A percentile compares a stretch with the other conserved stretches of the same genome.
Evolutionary conservation across 1,140 invertebrate species (phyloP).

Genomic region (Drosophila simulans): DNA sequence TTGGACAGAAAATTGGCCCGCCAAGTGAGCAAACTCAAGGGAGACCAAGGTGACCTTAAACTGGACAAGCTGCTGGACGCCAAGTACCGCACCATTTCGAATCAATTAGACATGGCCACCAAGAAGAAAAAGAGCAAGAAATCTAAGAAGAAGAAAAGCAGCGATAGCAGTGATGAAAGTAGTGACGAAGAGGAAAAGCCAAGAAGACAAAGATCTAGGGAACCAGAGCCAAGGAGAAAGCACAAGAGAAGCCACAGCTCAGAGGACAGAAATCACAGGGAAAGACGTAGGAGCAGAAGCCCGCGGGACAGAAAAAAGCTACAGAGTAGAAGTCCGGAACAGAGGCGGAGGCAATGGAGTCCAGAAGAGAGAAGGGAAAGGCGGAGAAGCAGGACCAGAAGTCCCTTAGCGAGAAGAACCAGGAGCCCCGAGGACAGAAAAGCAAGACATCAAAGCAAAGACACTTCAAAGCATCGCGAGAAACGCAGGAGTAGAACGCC

Average conservation of each 20-base stretch:
- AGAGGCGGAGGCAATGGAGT: neutral
- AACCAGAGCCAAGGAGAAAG: neutral
- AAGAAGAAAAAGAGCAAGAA: slow-evolving; percentile 55
- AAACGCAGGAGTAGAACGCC: slow-evolving; percentile 6
- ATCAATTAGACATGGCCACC: slow-evolving; percentile 78
- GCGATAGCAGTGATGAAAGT: slow-evolving; percentile 30
- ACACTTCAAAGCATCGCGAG: slow-evolving; percentile 4
- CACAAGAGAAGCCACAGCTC: slow-evolving; percentile 1
- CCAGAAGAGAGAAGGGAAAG: neutral
- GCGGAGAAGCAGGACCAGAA: neutral
- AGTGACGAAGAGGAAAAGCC: slow-evolving; percentile 10
- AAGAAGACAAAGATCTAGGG: neutral
- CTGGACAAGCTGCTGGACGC: slow-evolving; percentile 69
- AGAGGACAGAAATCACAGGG: neutral
- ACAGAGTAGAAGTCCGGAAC: slow-evolving; percentile 1
- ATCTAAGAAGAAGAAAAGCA: slow-evolving; percentile 24
- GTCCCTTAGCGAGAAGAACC: neutral
- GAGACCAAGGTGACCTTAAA: slow-evolving; percentile 53
- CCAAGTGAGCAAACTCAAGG: slow-evolving; percentile 85
- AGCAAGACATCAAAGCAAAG: neutral
- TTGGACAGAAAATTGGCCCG: slow-evolving; percentile 85
- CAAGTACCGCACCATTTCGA: slow-evolving; percentile 76
- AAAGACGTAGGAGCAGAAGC: slow-evolving; percentile 21
- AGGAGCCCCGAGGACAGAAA: slow-evolving; percentile 2
- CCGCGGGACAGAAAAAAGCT: neutral